phyloP scores from a whole-genome alignment of 2,113 vertebrate species.

The Columba janthina region DNA sequence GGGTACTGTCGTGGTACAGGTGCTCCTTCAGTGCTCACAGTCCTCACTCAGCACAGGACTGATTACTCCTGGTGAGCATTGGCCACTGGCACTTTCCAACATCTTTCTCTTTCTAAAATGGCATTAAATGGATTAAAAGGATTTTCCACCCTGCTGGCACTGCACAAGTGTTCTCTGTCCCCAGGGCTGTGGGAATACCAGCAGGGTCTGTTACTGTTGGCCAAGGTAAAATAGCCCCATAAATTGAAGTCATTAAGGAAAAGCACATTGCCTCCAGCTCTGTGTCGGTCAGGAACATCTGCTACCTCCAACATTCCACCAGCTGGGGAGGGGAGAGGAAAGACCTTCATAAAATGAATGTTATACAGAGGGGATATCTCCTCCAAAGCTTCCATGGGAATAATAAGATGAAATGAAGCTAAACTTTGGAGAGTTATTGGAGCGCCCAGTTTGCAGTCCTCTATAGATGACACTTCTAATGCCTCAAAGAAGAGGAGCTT shows the following conservation, averaged over 20 bases:
- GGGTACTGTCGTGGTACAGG: neutral
- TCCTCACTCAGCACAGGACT: rapidly evolving
- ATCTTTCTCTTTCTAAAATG: neutral
- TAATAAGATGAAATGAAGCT: neutral
- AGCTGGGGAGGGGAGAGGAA: neutral
- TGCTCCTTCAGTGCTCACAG: rapidly evolving
- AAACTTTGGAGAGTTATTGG: neutral
- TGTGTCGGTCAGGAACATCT: neutral
- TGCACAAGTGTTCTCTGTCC: neutral
- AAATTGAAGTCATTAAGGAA: neutral
- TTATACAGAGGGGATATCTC: neutral
- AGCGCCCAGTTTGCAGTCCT: neutral
- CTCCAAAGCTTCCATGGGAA: neutral
- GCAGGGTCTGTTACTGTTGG: neutral
- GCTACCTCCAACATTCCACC: neutral
- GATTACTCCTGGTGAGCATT: rapidly evolving
- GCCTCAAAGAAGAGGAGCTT: conserved; percentile 1
- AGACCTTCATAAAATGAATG: neutral
- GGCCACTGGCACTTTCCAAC: neutral
- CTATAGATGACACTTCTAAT: neutral
- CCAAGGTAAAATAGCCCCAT: neutral
- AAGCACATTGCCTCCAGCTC: neutral
- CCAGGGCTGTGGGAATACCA: neutral
- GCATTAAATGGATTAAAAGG: neutral
- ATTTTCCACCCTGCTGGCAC: neutral